A percentile compares a stretch with the other conserved stretches of the same genome.
Conservation (phyloP, 2,888 invertebrate genomes). For the Ophioninae sp. region DNA sequence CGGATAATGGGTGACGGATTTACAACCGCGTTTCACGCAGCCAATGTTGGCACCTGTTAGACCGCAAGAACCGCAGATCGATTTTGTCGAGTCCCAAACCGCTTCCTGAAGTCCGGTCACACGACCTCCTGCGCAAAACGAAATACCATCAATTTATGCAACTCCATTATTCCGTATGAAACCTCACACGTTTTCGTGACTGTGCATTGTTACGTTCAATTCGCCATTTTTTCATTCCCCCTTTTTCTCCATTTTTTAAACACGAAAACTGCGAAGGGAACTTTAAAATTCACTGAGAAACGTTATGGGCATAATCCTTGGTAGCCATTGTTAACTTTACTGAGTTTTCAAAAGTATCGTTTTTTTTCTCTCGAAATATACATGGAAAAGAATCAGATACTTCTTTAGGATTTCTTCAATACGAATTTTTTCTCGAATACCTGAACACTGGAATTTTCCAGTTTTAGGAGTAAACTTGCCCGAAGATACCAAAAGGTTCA, state of each 20-base stretch:
- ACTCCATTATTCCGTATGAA: not conserved
- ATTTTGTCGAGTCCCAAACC: constrained; percentile 78
- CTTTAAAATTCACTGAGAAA: too few species aligned
- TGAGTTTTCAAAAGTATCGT: not conserved
- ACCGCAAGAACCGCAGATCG: constrained; percentile 79
- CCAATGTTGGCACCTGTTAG: constrained; percentile 80
- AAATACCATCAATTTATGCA: constrained; percentile 3
- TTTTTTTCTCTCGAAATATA: not conserved
- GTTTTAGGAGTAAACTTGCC: not conserved
- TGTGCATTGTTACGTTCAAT: too few species aligned
- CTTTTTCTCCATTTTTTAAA: not conserved
- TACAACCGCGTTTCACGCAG: constrained; percentile 80
- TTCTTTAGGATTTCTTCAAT: not conserved
- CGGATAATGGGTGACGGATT: constrained; percentile 79
- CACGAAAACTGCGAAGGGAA: not conserved
- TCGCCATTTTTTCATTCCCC: too few species aligned
- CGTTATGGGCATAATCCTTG: too few species aligned
- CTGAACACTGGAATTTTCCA: not conserved
- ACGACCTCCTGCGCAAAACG: constrained; percentile 72
- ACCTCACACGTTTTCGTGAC: too few species aligned
- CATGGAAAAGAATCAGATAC: not conserved
- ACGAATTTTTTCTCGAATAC: not conserved
- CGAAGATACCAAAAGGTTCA: not conserved
- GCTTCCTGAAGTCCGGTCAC: constrained; percentile 79
- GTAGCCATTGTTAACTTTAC: too few species aligned